phyloP scores from a whole-genome alignment of 2,888 invertebrate genomes.

The Melipona beecheii region DNA sequence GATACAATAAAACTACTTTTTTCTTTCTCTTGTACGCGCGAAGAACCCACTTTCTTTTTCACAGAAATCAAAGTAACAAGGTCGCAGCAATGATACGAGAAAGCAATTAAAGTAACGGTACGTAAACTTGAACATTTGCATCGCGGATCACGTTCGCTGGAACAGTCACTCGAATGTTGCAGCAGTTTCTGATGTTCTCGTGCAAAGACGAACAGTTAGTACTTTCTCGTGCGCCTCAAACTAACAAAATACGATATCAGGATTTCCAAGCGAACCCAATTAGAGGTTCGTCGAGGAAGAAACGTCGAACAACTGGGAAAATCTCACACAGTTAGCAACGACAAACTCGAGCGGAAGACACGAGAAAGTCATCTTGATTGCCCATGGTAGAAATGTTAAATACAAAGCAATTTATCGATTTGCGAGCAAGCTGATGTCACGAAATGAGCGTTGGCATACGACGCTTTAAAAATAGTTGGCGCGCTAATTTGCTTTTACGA shows the following conservation, averaged over 20 bases:
- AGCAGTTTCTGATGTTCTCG: slow-evolving; percentile 20
- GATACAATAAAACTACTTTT: not conserved
- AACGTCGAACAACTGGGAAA: not conserved
- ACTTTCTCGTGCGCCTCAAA: not conserved
- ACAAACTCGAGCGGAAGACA: not conserved
- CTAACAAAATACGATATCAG: not conserved
- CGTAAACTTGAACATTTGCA: not conserved
- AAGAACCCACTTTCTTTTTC: not conserved
- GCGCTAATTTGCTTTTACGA: not conserved
- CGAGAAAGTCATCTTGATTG: not conserved
- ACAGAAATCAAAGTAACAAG: too few relatives aligned
- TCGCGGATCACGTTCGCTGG: not conserved
- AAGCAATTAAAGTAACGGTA: not conserved
- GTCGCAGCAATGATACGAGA: too few relatives aligned
- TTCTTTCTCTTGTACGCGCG: not conserved
- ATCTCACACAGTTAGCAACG: not conserved
- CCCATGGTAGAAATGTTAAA: not conserved
- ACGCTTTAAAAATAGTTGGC: too few relatives aligned
- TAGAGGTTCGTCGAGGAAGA: not conserved
- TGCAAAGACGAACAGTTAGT: slow-evolving; percentile 3
- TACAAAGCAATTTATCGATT: not conserved
- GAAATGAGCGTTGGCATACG: not conserved
- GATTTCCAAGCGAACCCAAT: slow-evolving; percentile 3
- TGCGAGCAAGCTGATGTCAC: not conserved
- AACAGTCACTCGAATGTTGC: slow-evolving; percentile 9